phyloP scores from a whole-genome alignment of 1,140 invertebrate species.

The Aphis craccivora region DNA sequence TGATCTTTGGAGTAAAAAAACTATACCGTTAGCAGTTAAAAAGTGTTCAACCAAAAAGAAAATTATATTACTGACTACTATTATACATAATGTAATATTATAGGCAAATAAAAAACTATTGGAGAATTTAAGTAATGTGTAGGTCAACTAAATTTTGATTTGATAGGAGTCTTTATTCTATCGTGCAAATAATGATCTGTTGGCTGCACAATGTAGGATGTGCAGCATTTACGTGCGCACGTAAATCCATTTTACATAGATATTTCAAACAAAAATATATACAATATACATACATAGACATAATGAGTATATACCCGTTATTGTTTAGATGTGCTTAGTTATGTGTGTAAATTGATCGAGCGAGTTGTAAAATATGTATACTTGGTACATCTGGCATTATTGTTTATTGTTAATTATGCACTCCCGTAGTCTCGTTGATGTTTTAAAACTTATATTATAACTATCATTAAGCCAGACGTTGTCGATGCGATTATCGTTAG shows the following conservation, averaged over 20 bases:
- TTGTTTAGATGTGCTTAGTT: background rate
- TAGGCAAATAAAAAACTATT: background rate
- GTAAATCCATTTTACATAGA: background rate
- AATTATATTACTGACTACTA: background rate
- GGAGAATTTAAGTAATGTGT: no score
- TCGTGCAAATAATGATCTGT: background rate
- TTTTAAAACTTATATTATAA: background rate
- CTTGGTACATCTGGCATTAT: slow-evolving; percentile 5
- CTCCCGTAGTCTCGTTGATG: background rate
- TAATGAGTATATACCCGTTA: background rate
- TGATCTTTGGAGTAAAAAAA: background rate
- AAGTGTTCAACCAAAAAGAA: background rate
- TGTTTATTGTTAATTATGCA: slow-evolving; percentile 3
- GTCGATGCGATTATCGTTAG: background rate
- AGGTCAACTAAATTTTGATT: background rate
- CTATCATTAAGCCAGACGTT: background rate
- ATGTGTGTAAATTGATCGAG: background rate
- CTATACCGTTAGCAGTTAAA: background rate
- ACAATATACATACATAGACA: background rate
- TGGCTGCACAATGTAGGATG: background rate
- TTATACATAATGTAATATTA: background rate
- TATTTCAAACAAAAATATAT: background rate
- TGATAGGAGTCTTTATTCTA: background rate
- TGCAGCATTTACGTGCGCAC: background rate
- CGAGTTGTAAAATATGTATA: background rate